Conservation (phyloP, 2,888 invertebrate genomes). For the Nomada lathburiana region DNA sequence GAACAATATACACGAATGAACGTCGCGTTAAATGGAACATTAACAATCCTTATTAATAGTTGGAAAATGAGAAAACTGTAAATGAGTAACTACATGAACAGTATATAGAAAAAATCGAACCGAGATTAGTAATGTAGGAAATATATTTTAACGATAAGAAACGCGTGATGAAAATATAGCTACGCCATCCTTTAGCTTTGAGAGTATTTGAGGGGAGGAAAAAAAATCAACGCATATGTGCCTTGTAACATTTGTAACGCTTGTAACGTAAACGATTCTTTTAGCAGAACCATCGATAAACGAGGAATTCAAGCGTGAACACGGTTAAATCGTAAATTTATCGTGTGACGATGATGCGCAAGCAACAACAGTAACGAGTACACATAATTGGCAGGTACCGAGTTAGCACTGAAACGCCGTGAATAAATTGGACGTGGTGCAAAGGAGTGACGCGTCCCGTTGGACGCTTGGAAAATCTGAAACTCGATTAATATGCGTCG, state of each 20-base stretch:
- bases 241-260: constrained; percentile 20
- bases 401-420: constrained; percentile 64
- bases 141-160: constrained; percentile 2
- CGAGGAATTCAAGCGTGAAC: constrained; percentile 20
- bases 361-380: constrained; percentile 63
- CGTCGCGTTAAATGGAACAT: constrained; percentile 38
- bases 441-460: constrained; percentile 59
- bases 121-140: not conserved
- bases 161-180: not conserved
- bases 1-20: constrained; percentile 8
- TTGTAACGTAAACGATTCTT: constrained; percentile 14
- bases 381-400: constrained; percentile 64
- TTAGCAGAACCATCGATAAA: constrained; percentile 14
- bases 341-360: constrained; percentile 35
- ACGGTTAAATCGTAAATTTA: constrained; percentile 38
- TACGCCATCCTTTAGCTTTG: not conserved
- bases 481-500: constrained; percentile 83
- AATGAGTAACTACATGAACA: not conserved
- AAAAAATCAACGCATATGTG: not conserved
- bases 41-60: constrained; percentile 18
- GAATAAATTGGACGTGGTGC: constrained; percentile 69
- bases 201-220: not conserved
- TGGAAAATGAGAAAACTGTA: not conserved
- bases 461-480: constrained; percentile 77
- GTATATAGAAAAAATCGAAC: not conserved